Evolutionary conservation across 2,888 invertebrate species (phyloP).

Genomic region (Macroteleia sp.): DNA sequence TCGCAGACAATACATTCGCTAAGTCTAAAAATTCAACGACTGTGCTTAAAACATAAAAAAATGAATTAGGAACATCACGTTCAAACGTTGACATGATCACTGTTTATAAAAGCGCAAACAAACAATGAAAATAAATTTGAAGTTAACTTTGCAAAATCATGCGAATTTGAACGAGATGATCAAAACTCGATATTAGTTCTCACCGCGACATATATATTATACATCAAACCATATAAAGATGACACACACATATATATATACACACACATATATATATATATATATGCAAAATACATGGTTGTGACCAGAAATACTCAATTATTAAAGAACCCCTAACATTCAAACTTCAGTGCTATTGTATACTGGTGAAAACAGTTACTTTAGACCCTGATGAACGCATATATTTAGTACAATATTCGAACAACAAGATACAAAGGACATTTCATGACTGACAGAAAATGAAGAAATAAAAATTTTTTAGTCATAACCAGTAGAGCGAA

Average conservation of each 20-base stretch:
- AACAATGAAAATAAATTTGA: too few species aligned
- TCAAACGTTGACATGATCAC: too few species aligned
- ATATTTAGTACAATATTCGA: conserved; percentile 40
- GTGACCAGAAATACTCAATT: conserved; percentile 60
- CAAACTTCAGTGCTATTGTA: conserved; percentile 28
- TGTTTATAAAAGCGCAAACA: too few species aligned
- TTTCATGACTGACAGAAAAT: conserved; percentile 31
- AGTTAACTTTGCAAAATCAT: too few species aligned
- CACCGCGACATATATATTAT: conserved; percentile 21
- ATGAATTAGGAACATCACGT: background rate
- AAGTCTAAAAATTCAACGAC: conserved; percentile 42
- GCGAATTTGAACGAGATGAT: too few species aligned
- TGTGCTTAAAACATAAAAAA: too few species aligned
- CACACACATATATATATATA: too few species aligned
- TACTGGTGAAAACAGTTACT: conserved; percentile 16
- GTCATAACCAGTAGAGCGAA: conserved; percentile 43
- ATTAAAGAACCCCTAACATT: conserved; percentile 4
- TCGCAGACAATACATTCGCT: conserved; percentile 43
- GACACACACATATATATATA: too few species aligned
- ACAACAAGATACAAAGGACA: conserved; percentile 24
- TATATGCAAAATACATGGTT: conserved; percentile 45
- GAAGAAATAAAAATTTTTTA: conserved; percentile 29
- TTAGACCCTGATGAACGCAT: conserved; percentile 16
- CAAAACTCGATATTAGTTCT: too few species aligned
- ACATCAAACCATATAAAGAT: conserved; percentile 10